These are phyloP conservation scores for Tokudaia tokunoshimensis DNA, from an alignment of 2,797 vertebrate species.

Conservation along the genomic window DNA sequence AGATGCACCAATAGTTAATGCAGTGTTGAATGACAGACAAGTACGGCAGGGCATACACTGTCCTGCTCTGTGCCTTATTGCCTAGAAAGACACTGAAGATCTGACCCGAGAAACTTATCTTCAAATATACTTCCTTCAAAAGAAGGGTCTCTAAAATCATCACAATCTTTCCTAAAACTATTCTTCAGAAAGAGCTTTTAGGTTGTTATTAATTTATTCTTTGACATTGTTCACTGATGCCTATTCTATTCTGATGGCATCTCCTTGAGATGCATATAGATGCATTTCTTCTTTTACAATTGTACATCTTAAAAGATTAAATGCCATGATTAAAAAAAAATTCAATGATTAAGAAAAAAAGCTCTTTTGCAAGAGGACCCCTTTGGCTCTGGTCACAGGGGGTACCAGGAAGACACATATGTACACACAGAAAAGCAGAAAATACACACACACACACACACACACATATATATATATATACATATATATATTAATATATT, in stretches of 20 bases:
- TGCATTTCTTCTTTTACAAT: neutral
- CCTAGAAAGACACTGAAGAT: neutral
- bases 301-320: neutral
- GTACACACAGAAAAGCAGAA: neutral
- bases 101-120: neutral
- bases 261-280: neutral
- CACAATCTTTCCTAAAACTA: neutral
- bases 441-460: neutral
- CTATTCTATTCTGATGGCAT: neutral
- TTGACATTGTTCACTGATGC: neutral
- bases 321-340: neutral
- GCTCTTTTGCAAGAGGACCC: neutral
- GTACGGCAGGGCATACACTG: neutral
- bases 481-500: too few species aligned
- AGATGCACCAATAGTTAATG: neutral
- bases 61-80: neutral
- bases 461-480: too few species aligned
- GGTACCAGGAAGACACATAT: neutral
- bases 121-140: neutral
- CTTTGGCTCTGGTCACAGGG: neutral
- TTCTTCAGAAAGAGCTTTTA: neutral
- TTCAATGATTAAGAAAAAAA: neutral
- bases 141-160: neutral
- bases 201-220: neutral
- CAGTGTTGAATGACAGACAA: conserved; percentile 1